A percentile compares a stretch with the other conserved stretches of the same genome.
These are phyloP conservation scores for Diadromus collaris DNA, from an alignment of 2,888 invertebrate genomes.

Conservation along the genomic window DNA sequence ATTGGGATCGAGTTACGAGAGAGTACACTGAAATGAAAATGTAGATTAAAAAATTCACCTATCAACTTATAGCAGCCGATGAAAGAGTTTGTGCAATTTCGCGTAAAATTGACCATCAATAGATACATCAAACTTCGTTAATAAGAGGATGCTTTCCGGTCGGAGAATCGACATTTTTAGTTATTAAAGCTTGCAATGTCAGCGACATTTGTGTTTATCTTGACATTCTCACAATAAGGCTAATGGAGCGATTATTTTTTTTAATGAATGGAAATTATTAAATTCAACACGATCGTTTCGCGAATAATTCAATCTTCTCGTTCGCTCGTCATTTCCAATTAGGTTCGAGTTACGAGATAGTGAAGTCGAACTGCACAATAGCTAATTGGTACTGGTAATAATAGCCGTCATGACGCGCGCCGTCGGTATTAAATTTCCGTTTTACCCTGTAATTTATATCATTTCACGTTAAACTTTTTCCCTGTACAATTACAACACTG, in stretches of 20 bases:
- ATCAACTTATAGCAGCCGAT: background rate
- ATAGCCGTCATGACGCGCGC: background rate
- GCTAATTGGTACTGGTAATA: constrained; percentile 3
- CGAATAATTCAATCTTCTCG: background rate
- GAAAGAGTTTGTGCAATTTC: background rate
- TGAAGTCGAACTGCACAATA: background rate
- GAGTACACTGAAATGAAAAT: background rate
- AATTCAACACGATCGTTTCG: background rate
- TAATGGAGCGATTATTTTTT: background rate
- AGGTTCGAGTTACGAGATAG: background rate
- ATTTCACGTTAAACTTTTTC: background rate
- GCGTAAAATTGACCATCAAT: background rate
- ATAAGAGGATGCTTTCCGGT: background rate
- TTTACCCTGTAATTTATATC: background rate
- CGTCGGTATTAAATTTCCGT: background rate
- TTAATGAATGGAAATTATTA: background rate
- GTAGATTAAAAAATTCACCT: background rate
- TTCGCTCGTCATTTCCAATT: background rate
- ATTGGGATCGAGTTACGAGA: background rate
- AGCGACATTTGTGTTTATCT: background rate
- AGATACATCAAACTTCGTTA: background rate
- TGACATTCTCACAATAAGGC: background rate
- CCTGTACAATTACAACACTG: background rate
- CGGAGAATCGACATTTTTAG: background rate
- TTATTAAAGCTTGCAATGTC: background rate